Base-by-base conservation (phyloP, 2,888 invertebrate species). In the Melieria picta region DNA sequence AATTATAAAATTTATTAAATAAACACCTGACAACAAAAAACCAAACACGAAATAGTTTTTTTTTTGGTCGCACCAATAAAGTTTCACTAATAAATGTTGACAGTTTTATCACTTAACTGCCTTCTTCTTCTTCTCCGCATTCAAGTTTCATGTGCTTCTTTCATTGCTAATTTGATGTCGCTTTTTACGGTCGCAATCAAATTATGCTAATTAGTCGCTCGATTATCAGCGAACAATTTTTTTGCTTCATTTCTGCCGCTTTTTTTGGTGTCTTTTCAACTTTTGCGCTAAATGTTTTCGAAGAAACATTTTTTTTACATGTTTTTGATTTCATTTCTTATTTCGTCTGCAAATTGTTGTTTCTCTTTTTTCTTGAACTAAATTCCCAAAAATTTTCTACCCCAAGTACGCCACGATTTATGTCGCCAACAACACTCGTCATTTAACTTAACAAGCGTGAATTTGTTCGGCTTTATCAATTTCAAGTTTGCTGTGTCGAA, bases 181-280 rank as follows among this genome's bases (percentile, higher is more conserved):
- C 13, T 45, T 58, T 55, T 52, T 55, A 16, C 48, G 43, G 58
- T 64, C 45, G 52, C 77, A 76, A 80, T 77, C 76, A 65, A 77
- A 79, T 79, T 80, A 82, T 81, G 82, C 80, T 80, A 82, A 81
- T 81, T 57, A 67, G 73, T 30, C 56, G 77, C 72, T 76, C 70
- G 47, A 64, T 70, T 70, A 65, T 64, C 64, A 65, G 57, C 65
- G 58, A 58, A 63, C 50, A 56, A 69, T 10, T 52, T 70, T 58
- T n/a, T 69, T 57, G 64, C 55, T 56, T 52, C 58, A 13, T 10
- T 63, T 13, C 50, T 30, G 30, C 30, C 30, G 52, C 56, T 13
- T 62, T 10, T 43, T 52, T 56, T 9, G 42, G 50, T 16, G 43
- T 47, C 7, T 62, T 67, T 55, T 11, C 56, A 46, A 46, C 56